Percentiles rank a stretch among this genome's conserved stretches.
phyloP scores from a whole-genome alignment of 2,797 vertebrate species.

The Anableps anableps region DNA sequence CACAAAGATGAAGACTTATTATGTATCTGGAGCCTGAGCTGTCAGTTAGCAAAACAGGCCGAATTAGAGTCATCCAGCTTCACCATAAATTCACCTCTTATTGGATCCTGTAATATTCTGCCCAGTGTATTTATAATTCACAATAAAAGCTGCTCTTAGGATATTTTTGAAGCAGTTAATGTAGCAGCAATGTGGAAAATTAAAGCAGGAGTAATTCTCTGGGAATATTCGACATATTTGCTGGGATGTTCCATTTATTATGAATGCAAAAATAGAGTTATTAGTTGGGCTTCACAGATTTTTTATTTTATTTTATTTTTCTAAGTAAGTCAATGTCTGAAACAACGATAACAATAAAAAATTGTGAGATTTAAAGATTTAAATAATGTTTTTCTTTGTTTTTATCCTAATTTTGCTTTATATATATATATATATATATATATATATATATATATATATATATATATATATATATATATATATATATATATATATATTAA shows the following conservation, averaged over 20 bases:
- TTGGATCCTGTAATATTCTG: background rate
- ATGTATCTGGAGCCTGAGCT: background rate
- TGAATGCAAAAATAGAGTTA: background rate
- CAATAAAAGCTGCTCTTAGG: background rate
- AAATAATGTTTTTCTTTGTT: background rate
- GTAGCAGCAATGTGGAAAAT: no score
- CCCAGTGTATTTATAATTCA: background rate
- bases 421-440: background rate
- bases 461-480: background rate
- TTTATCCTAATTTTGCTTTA: background rate
- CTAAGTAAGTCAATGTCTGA: background rate
- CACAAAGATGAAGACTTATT: background rate
- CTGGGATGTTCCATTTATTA: background rate
- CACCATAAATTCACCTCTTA: slow-evolving; percentile 7
- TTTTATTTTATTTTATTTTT: background rate
- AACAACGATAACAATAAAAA: background rate
- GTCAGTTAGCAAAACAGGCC: slow-evolving; percentile 3
- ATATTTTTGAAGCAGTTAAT: no score
- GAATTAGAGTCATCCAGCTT: background rate
- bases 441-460: background rate
- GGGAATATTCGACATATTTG: background rate
- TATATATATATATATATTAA: background rate
- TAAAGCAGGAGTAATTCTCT: background rate
- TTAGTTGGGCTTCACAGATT: background rate
- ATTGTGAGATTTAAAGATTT: background rate